Evolutionary conservation across 2,888 invertebrate genomes (phyloP), one percentile per base, ranked within the genome.

Genomic region (Parthenolecanium corni): DNA sequence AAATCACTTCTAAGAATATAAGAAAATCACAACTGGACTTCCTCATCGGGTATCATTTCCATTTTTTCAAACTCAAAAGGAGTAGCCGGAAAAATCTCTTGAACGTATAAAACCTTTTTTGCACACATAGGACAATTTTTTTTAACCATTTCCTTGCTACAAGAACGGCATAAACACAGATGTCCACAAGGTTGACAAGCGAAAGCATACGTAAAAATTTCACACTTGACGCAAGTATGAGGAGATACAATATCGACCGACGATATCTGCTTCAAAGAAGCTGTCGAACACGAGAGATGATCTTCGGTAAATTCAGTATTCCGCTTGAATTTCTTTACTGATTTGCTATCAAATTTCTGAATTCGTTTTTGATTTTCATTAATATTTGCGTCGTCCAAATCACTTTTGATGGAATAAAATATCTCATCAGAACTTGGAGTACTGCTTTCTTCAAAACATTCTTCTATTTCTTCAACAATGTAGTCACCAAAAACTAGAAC

Each of bases 81-180:
- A 9, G 31, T 31, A 31, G 31, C 31, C 4, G 9, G 31, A 31
- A 42, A 65, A 82, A 56, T 56, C 18, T 16, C 16, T 20, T 56
- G 56, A 1, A 44, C 56, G 44, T 44, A 56, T 24, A 56, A 24
- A 11, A 42, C 42, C 3, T 14, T 23, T 46, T 56, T 56, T 21
- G 31, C 16, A 46, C 56, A 56, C 11, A 56, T n/a, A 6, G 56
- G 56, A 9, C 56, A 56, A 11, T 44, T 56, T 16, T 56, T 56
- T 11, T 46, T 42, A 1, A 56, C 56, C 3, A 56, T 42, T 24
- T 56, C 18, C 2, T 12, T 16, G 12, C 56, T 18, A 25, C 56
- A 56, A 24, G 21, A 25, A 3, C n/a, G 24, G 23, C 56, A 56
- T 44, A 56, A 20, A 44, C 56, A 56, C 46, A 56, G 21, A 42